Evolutionary conservation across 53 echinoderm and acorn worm species (phyloP).

Genomic region (Patiria pectinifera): DNA sequence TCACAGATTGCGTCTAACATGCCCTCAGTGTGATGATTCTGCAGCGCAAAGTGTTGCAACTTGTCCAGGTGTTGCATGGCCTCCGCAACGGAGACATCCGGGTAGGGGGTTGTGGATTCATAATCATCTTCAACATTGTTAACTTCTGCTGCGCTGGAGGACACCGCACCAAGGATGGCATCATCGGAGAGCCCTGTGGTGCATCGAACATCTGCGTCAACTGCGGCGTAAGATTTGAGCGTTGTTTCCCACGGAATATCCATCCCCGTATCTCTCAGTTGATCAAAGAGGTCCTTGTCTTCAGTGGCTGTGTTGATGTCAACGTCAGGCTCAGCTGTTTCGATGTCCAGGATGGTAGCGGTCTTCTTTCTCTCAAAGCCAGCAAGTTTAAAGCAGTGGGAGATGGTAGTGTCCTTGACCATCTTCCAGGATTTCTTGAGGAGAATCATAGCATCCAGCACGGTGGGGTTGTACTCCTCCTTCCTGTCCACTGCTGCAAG

Average conservation of each 20-base stretch:
- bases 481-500: conserved; percentile 1
- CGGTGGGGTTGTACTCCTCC: conserved; percentile 4
- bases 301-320: not conserved
- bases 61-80: not conserved
- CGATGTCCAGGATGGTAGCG: not conserved
- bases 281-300: not conserved
- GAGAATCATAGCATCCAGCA: conserved; percentile 14
- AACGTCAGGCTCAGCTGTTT: not conserved
- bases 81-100: not conserved
- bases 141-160: not conserved
- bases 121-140: not conserved
- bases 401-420: conserved; percentile 5
- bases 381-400: not conserved
- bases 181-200: conserved; percentile 7
- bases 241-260: not conserved
- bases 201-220: not conserved
- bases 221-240: not conserved
- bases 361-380: not conserved
- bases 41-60: conserved; percentile 3
- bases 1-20: conserved; percentile 15
- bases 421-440: conserved; percentile 16
- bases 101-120: not conserved
- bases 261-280: not conserved
- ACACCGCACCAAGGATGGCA: not conserved
- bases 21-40: not conserved